Base-by-base conservation (phyloP, 2,797 vertebrate species). In the Acrossocheilus fasciatus region DNA sequence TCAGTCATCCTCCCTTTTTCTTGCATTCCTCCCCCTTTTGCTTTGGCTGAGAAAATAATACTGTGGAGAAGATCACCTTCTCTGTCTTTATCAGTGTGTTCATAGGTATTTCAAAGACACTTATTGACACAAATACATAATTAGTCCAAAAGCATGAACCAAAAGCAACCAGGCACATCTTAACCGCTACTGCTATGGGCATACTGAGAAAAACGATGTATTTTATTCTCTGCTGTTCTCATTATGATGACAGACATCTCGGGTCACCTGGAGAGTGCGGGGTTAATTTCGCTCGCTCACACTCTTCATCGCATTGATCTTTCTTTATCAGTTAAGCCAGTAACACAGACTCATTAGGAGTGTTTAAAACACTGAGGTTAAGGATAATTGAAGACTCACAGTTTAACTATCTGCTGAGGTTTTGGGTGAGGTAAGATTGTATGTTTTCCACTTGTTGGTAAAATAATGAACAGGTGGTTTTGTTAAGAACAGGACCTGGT, bases 301-400 rank as follows among this genome's bases (percentile, higher is more conserved):
- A 69, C 69, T 62, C 8, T 83, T 69, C 62, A 26, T 68, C 7
- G 2, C 54, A 81, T 76, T 43, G 70, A 87, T 88, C 34, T 39
- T 59, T 84, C 70, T 88, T 80, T 64, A 85, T 85, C 68, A 72
- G 79, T 50, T 45, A 77, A 78, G 43, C 47, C 30, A 47, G 43
- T 82, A 84, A 83, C 59, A 62, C 64, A 74, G 39, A 84, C 62
- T 89, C 82, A 87, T 89, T 85, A 89, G 23, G 41, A 23, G 9
- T 34, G 59, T 82, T 76, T 80, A 75, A 76, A 79, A 79, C 23
- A 75, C 18, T 14, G 36, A 79, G 18, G 45, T 64, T 83, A 73
- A 64, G n/a, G 72, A 66, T 81, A 86, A 87, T 84, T 66, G 81
- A 83, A 62, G 77, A n/a, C 66, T 47, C 6, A 26, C 50, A 47